Evolutionary conservation across 92 coral and sea anemone genomes (phyloP), one percentile per base, ranked within the genome.

Genomic region (Actinernus sp.): DNA sequence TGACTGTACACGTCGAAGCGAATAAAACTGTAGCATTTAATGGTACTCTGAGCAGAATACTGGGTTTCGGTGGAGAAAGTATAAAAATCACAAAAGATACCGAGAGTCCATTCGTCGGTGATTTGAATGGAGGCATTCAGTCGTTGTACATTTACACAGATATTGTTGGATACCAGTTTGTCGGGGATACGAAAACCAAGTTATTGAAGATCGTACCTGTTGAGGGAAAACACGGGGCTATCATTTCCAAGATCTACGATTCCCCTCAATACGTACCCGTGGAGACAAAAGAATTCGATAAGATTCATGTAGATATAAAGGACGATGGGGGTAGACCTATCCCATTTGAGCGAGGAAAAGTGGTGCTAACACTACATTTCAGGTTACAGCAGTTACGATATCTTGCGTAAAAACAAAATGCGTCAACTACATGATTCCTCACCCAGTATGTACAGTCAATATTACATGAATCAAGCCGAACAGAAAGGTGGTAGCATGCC

Each of bases 221-320:
- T 10, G 82, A 81, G 48, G 82, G 64, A 4, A 30, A 24, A 16
- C 59, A 72, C 43, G 88, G 76, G 12, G 46, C 58, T 3, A 49
- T 28, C 0, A 31, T 81, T n/a, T 74, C 46, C 44, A 81, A 55
- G 29, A 52, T 63, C 18, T 81, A 50, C 28, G 32, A 59, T 29
- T 23, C 44, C 51, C 86, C 79, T 9, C 65, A 61, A 22, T 79
- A 79, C 32, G 10, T 59, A 11, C 72, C 86, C n/a, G 66, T 71
- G 0, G 61, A 43, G 41, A 62, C 41, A n/a, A 71, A 48, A 26
- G 27, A 31, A 7, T 59, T 45, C 23, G 58, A 71, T 31, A 60
- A 65, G 8, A 50, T 65, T 14, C 23, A 26, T 2, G 18, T 65
- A 0, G 43, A 29, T 46, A 11, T 65, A 49, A 65, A 43, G 16